Percentiles rank a stretch among this genome's conserved stretches.
phyloP scores from a whole-genome alignment of 2,888 invertebrate species.

The Drosophila demipolita region DNA sequence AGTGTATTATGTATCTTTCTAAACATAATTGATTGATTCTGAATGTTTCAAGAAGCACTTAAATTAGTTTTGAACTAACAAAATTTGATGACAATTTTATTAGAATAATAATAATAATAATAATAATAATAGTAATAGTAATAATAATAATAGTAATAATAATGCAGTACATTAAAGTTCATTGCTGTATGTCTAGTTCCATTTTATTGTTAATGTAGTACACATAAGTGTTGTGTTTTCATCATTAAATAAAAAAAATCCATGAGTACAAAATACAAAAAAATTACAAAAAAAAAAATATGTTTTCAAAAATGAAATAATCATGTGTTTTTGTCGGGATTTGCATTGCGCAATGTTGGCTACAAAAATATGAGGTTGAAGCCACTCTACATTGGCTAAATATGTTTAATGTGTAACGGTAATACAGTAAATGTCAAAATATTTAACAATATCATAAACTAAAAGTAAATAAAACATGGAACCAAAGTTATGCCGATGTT shows the following conservation, averaged over 20 bases:
- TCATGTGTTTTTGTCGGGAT: conserved; percentile 33
- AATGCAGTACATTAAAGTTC: conserved; percentile 45
- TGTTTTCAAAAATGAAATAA: not conserved
- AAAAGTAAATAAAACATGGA: conserved; percentile 29
- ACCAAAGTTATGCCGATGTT: conserved; percentile 26
- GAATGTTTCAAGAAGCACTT: conserved; percentile 51
- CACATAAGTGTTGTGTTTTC: conserved; percentile 11
- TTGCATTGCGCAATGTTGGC: conserved; percentile 22
- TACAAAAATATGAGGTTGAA: conserved; percentile 29
- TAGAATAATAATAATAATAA: conserved; percentile 37
- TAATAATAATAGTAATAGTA: conserved; percentile 9
- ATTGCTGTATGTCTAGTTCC: conserved; percentile 36
- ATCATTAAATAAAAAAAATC: conserved; percentile 12
- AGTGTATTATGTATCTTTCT: conserved; percentile 50
- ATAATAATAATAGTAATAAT: conserved; percentile 26
- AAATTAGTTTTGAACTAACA: conserved; percentile 19
- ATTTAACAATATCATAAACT: conserved; percentile 28
- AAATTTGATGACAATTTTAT: conserved; percentile 10
- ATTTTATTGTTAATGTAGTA: conserved; percentile 15
- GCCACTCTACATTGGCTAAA: conserved; percentile 20
- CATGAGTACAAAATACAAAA: conserved; percentile 6
- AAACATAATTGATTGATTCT: conserved; percentile 33
- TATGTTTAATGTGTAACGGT: conserved; percentile 15
- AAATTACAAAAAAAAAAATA: conserved; percentile 1
- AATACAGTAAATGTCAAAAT: conserved; percentile 14